Base-by-base conservation (phyloP, 2,888 invertebrate genomes). In the Cephus nigrinus region DNA sequence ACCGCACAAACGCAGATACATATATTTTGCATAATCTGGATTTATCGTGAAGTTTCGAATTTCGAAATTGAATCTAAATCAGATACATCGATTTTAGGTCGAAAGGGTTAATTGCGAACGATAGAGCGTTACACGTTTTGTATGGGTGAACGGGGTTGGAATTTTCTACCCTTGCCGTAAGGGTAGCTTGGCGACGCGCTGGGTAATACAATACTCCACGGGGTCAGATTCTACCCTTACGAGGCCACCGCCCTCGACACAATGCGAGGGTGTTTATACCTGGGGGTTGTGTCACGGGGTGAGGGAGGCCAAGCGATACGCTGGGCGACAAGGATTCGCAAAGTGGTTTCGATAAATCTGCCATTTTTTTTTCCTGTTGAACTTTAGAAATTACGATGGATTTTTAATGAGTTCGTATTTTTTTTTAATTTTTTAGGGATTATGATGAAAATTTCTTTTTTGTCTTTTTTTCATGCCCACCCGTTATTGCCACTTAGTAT, bases 211-310 rank as follows among this genome's bases (percentile, higher is more conserved):
- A 90, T 90, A 88, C 85, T 78, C 84, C 84, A 81, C 55, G 84
- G 90, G 90, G 90, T 90, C 88, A 90, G 89, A 90, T 90, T 90
- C 85, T 84, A 85, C 83, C 84, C 86, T 84, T 83, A 81, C 84
- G 81, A 87, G 84, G 86, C 86, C 86, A 84, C 82, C 82, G 82
- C 86, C 83, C 85, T 83, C 82, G 80, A 77, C 76, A 79, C 79
- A 75, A 84, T 79, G 74, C 80, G 12, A 34, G 74, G 33, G 74
- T 30, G 74, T 71, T 31, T 15, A 33, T 32, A 71, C 73, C 40
- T 35, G 73, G 55, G 40, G 55, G 55, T 9, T 55, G 55, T 55
- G 55, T 23, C 32, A 76, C 36, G 31, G 30, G 35, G 31, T 68
- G 72, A 36, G n/a, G 23, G 33, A 36, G 75, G 74, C n/a, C 36